These are phyloP conservation scores for Labeo rohita DNA, from an alignment of 2,113 vertebrate genomes.

Conservation along the genomic window DNA sequence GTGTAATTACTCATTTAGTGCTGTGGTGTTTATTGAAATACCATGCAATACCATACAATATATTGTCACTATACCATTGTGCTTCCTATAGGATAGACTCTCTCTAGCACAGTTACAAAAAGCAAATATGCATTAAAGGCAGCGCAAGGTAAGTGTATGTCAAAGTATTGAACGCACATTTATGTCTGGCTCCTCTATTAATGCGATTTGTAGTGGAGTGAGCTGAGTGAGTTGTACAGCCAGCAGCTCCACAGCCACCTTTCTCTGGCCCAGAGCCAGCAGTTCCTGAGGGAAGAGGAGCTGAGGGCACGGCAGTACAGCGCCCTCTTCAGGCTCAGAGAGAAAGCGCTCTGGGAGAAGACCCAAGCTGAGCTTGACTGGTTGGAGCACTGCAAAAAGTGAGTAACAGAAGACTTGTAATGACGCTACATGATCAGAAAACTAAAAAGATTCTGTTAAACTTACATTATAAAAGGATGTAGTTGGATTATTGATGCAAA, in stretches of 20 bases:
- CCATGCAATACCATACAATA: background rate
- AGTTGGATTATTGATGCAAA: background rate
- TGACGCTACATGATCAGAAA: background rate
- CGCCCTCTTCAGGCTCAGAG: conserved; percentile 68
- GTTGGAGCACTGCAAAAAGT: conserved; percentile 67
- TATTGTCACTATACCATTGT: background rate
- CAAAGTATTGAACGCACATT: conserved; percentile 12
- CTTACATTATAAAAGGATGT: background rate
- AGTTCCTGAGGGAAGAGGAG: conserved; percentile 69
- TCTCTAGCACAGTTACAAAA: background rate
- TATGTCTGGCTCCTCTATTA: conserved; percentile 8
- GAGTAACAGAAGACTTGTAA: conserved; percentile 55
- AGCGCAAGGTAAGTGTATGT: background rate
- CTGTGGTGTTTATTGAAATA: background rate
- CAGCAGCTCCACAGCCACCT: conserved; percentile 14
- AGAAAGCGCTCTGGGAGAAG: conserved; percentile 66
- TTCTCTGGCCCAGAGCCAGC: conserved; percentile 61
- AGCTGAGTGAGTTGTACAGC: conserved; percentile 19
- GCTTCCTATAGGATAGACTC: background rate
- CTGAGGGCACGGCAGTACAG: conserved; percentile 63
- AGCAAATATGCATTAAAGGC: background rate
- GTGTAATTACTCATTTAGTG: background rate
- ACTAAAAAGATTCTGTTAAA: background rate
- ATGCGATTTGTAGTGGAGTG: conserved; percentile 54
- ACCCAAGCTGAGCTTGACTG: conserved; percentile 62